These are phyloP conservation scores for Sander lucioperca DNA, from an alignment of 2,113 vertebrate genomes.

Conservation along the genomic window DNA sequence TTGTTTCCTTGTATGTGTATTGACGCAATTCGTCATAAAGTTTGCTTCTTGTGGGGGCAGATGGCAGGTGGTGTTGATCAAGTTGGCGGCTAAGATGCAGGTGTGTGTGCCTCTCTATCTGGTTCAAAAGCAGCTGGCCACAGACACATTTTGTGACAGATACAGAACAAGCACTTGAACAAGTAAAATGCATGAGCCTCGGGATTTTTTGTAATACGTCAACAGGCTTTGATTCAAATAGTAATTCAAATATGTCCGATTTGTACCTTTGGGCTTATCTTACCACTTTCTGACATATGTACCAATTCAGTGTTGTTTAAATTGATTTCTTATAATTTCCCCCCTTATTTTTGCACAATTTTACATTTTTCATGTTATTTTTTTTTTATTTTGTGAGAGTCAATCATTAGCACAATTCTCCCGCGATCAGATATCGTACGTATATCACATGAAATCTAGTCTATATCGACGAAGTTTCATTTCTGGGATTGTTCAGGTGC, in stretches of 20 bases:
- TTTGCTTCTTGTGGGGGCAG: constrained; percentile 51
- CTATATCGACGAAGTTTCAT: too few species aligned
- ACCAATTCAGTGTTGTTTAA: not conserved
- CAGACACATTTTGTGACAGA: constrained; percentile 8
- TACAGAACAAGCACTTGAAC: not conserved
- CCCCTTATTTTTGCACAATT: not conserved
- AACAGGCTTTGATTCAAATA: not conserved
- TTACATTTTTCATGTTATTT: not conserved
- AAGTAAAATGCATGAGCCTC: not conserved
- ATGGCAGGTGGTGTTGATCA: constrained; percentile 60
- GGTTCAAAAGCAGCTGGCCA: constrained; percentile 26
- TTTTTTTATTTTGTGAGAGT: not conserved
- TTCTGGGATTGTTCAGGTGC: too few species aligned
- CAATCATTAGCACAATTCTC: too few species aligned
- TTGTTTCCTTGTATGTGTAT: constrained; percentile 47
- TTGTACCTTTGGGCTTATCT: not conserved
- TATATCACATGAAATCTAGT: too few species aligned
- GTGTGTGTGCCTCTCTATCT: constrained; percentile 19
- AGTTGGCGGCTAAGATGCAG: constrained; percentile 28
- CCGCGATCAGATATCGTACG: too few species aligned
- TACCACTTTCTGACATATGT: not conserved
- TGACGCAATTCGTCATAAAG: constrained; percentile 61
- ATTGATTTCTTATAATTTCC: not conserved
- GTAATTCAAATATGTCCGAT: not conserved
- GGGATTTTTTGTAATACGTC: not conserved